Evolutionary conservation across 2,888 invertebrate species (phyloP), one percentile per base, ranked within the genome.

Genomic region (Marronus borbonicus): DNA sequence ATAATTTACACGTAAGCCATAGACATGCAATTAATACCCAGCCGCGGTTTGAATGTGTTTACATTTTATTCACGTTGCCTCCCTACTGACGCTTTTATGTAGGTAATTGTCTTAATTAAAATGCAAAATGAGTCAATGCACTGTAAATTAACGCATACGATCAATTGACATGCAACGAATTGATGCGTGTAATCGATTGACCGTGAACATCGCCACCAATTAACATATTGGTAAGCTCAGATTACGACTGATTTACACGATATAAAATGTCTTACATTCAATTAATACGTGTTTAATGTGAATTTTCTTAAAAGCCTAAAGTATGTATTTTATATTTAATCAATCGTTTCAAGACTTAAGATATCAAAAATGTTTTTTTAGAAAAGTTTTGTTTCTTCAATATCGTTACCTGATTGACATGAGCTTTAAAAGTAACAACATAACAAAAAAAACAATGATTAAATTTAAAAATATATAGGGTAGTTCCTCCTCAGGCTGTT

Each of bases 141-240:
- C 66, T 44, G 66, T 44, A 66, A 66, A 66, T 66, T 66, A 44
- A 14, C 44, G 66, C 44, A 10, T 66, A 24, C 49, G 49, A 66
- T 17, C 44, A 24, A 66, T 44, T 66, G 66, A 66, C 66, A 66
- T 39, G 44, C 49, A 44, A 49, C 10, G 49, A 66, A 66, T 44
- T 66, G 66, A 44, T 44, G 66, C 49, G 49, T 17, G 17, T 66
- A 66, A 66, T 66, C 66, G 49, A 66, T 44, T 49, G 24, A 20
- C 66, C 24, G 66, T 44, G 44, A 66, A 66, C 49, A 20, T 17
- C 20, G 20, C 44, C 1, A 10, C 20, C 44, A 66, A 66, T 66
- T 66, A 24, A 44, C 44, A 49, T 39, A 24, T 17, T 24, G 44
- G 49, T 44, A 66, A 62, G 28, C 62, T 62, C 62, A 28, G 31